phyloP scores from a whole-genome alignment of 1,140 invertebrate genomes.

The Gerris buenoi region DNA sequence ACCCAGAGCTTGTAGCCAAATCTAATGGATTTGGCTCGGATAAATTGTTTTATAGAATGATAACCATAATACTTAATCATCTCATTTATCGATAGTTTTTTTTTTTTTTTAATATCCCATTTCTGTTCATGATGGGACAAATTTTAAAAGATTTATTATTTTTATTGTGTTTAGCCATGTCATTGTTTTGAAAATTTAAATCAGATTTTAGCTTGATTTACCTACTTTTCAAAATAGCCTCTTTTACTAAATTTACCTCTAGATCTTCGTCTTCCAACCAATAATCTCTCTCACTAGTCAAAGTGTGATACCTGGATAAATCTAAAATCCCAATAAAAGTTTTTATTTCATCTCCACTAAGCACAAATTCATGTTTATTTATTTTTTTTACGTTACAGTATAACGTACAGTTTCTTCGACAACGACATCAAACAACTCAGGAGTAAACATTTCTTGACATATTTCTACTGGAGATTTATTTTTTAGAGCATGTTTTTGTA shows the following conservation, averaged over 20 bases:
- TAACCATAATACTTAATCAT: constrained; percentile 35
- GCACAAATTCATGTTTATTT: too few species aligned
- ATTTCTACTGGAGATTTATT: too few species aligned
- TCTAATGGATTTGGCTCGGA: constrained; percentile 32
- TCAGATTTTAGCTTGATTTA: constrained; percentile 21
- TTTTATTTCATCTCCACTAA: too few species aligned
- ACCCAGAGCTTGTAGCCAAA: constrained; percentile 33
- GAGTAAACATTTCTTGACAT: too few species aligned
- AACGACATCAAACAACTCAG: too few species aligned
- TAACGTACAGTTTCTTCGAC: too few species aligned
- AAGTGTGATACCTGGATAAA: not conserved
- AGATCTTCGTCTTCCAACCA: not conserved
- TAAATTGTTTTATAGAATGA: constrained; percentile 33
- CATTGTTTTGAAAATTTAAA: constrained; percentile 25
- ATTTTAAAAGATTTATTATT: constrained; percentile 28
- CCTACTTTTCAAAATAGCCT: constrained; percentile 16
- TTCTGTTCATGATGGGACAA: constrained; percentile 16
- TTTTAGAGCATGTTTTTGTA: too few species aligned
- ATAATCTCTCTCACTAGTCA: not conserved
- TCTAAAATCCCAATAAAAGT: not conserved
- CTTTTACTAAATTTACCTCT: constrained; percentile 8
- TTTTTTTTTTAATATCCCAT: constrained; percentile 25
- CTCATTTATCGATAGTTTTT: constrained; percentile 33
- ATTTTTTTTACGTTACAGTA: too few species aligned
- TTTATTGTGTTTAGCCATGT: constrained; percentile 20